Conservation (phyloP, 2,113 vertebrate genomes). For the Neodontobutis hainanensis region DNA sequence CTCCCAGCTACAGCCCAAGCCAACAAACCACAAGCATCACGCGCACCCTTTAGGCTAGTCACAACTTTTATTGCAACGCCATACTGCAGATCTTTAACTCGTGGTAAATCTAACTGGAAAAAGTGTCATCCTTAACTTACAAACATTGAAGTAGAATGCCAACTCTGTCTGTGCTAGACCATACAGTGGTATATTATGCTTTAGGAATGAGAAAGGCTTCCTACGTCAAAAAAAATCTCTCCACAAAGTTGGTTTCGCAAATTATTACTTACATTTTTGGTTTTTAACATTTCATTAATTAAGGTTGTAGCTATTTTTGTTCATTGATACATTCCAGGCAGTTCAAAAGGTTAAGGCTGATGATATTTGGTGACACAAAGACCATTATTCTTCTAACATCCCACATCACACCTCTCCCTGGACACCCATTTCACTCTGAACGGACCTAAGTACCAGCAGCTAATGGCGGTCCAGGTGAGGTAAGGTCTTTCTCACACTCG, state of each 20-base stretch:
- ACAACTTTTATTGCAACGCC: not conserved
- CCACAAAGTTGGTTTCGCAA: too few species aligned
- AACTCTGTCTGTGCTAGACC: too few species aligned
- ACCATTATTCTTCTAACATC: not conserved
- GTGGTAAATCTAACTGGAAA: too few species aligned
- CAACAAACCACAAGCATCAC: conserved; percentile 79
- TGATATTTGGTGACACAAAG: not conserved
- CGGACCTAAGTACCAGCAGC: conserved; percentile 11
- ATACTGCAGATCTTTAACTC: not conserved
- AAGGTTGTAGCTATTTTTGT: not conserved
- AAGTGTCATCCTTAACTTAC: too few species aligned
- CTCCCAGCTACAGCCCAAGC: conserved; percentile 70
- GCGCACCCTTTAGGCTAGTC: not conserved
- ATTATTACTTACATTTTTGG: too few species aligned
- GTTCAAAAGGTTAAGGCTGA: not conserved
- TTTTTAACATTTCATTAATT: not conserved
- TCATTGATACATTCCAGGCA: not conserved
- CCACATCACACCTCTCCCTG: conserved; percentile 4
- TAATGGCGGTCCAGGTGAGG: conserved; percentile 50
- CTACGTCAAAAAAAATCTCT: too few species aligned
- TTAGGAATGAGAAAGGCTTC: too few species aligned
- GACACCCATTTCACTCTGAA: conserved; percentile 29
- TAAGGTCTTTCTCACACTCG: conserved; percentile 24
- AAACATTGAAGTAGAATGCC: too few species aligned
- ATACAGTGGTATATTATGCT: too few species aligned